These are phyloP conservation scores for Campodea augens DNA, from an alignment of 1,140 invertebrate species.

Conservation along the genomic window DNA sequence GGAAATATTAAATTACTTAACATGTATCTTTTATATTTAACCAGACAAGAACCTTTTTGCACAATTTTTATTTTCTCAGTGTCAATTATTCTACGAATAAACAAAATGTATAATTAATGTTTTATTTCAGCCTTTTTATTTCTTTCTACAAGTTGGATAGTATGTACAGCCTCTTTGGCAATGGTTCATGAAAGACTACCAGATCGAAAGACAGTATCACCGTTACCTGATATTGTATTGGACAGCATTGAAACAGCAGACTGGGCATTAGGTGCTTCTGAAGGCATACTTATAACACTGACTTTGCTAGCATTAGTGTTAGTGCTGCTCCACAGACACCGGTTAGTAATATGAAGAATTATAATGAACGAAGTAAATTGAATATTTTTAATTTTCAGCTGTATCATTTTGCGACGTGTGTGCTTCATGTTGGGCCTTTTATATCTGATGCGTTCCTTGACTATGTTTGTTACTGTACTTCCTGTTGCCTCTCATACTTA, in stretches of 20 bases:
- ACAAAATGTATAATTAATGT: too few species aligned
- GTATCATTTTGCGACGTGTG: slow-evolving; percentile 60
- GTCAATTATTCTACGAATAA: neutral
- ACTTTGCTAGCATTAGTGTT: slow-evolving; percentile 49
- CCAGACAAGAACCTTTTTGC: neutral
- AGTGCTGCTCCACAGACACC: slow-evolving; percentile 63
- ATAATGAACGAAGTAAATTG: too few species aligned
- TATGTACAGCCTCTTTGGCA: slow-evolving; percentile 48
- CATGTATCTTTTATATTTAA: too few species aligned
- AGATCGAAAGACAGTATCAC: slow-evolving; percentile 35
- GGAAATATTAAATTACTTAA: too few species aligned
- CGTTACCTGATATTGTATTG: slow-evolving; percentile 56
- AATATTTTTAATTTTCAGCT: too few species aligned
- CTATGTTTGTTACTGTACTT: slow-evolving; percentile 75
- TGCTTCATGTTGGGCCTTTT: slow-evolving; percentile 63
- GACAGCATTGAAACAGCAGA: slow-evolving; percentile 45
- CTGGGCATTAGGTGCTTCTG: slow-evolving; percentile 64
- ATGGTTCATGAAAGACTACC: slow-evolving; percentile 69
- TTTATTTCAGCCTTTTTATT: slow-evolving; percentile 39
- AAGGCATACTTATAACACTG: slow-evolving; percentile 65
- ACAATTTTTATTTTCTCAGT: neutral
- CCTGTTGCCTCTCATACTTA: slow-evolving; percentile 63
- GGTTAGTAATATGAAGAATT: slow-evolving; percentile 23
- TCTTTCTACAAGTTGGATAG: slow-evolving; percentile 36
- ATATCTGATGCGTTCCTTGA: slow-evolving; percentile 69